phyloP scores from a whole-genome alignment of 2,797 vertebrate genomes.

The Chloroceryle inda region DNA sequence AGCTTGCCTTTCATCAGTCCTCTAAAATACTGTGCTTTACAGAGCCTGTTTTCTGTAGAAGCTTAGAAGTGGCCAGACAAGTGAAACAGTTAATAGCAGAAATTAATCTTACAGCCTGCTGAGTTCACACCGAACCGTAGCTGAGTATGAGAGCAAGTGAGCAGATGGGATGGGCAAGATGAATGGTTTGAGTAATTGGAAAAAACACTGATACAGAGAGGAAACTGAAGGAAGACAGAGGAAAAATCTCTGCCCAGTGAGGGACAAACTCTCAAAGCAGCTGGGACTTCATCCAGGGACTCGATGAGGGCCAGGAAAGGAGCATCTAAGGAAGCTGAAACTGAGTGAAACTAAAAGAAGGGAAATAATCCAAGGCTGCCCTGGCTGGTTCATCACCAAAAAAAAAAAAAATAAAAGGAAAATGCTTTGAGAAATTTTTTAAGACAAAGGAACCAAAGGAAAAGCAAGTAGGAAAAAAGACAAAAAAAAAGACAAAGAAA shows the following conservation, averaged over 20 bases:
- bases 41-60: constrained; percentile 13
- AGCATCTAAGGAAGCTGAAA: constrained; percentile 64
- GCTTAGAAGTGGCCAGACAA: constrained; percentile 54
- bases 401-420: not conserved
- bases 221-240: constrained; percentile 58
- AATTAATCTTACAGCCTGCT: constrained; percentile 67
- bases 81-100: constrained; percentile 64
- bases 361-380: constrained; percentile 26
- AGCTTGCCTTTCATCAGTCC: constrained; percentile 45
- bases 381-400: not conserved
- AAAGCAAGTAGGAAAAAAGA: not conserved
- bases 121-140: constrained; percentile 62
- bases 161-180: constrained; percentile 70
- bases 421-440: constrained; percentile 9
- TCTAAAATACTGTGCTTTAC: not conserved
- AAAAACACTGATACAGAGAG: constrained; percentile 63
- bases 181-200: constrained; percentile 72
- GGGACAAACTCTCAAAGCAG: constrained; percentile 57
- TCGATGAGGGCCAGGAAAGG: constrained; percentile 56
- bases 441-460: constrained; percentile 13
- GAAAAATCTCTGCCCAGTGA: constrained; percentile 63
- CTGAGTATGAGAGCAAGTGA: constrained; percentile 39
- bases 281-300: constrained; percentile 66
- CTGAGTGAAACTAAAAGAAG: not conserved
- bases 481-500: constrained; percentile 46